These are phyloP conservation scores for Drosophila vallismaia DNA, from an alignment of 2,888 invertebrate genomes.

Conservation along the genomic window DNA sequence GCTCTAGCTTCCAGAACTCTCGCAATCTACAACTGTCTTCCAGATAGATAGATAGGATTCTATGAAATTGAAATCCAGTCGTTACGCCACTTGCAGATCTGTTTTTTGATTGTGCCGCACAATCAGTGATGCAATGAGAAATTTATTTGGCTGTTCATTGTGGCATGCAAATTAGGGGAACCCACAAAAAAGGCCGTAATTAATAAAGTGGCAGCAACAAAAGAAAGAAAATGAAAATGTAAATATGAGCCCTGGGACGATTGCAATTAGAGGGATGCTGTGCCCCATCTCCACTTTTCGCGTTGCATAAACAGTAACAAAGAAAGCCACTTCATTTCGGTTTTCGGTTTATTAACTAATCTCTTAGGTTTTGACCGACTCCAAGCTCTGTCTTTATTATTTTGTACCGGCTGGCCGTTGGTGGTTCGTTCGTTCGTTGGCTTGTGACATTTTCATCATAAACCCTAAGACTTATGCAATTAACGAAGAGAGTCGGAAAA, in stretches of 20 bases:
- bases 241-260: conserved; percentile 22
- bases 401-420: conserved; percentile 30
- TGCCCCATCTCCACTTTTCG: conserved; percentile 22
- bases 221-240: conserved; percentile 23
- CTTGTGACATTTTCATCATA: conserved; percentile 74
- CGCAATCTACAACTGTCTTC: not conserved
- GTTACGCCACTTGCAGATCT: conserved; percentile 7
- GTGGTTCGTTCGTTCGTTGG: conserved; percentile 57
- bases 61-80: not conserved
- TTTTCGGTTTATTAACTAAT: conserved; percentile 68
- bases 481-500: conserved; percentile 41
- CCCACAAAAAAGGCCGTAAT: conserved; percentile 25
- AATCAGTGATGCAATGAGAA: conserved; percentile 40
- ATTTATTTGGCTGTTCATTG: conserved; percentile 25
- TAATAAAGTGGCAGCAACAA: conserved; percentile 26
- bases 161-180: conserved; percentile 35
- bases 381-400: conserved; percentile 21
- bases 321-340: conserved; percentile 25
- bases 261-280: conserved; percentile 37
- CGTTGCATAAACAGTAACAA: conserved; percentile 36
- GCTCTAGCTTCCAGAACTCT: not conserved
- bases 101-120: conserved; percentile 20
- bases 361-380: conserved; percentile 54
- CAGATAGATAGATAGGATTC: not conserved
- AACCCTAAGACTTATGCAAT: conserved; percentile 63